Evolutionary conservation across 2,888 invertebrate species (phyloP).

Genomic region (Plebejus melissa): DNA sequence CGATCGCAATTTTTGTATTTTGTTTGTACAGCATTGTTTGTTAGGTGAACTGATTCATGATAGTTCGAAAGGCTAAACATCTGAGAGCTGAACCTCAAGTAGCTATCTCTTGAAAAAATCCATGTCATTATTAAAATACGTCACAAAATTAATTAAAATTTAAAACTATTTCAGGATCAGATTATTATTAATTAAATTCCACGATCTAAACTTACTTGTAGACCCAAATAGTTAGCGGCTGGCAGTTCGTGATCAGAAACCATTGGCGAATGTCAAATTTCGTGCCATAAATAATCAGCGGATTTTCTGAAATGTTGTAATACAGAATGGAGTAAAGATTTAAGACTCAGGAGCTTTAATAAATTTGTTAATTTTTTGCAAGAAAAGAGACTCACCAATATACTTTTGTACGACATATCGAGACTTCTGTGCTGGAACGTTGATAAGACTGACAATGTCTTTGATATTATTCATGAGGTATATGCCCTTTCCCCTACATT

Average conservation of each 20-base stretch:
- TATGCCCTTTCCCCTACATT: slow-evolving; percentile 94
- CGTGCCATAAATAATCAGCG: slow-evolving; percentile 91
- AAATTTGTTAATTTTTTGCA: background rate
- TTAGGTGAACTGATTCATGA: slow-evolving; percentile 95
- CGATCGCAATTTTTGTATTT: slow-evolving; percentile 88
- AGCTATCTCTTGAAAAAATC: slow-evolving; percentile 84
- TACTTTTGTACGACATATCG: slow-evolving; percentile 97
- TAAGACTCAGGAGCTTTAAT: background rate
- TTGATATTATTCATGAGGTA: slow-evolving; percentile 91
- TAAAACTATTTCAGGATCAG: slow-evolving; percentile 14
- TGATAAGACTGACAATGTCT: slow-evolving; percentile 88
- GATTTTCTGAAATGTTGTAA: slow-evolving; percentile 83
- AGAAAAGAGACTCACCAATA: slow-evolving; percentile 81
- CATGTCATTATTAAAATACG: too few species aligned
- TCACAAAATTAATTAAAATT: background rate
- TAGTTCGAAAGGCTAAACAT: slow-evolving; percentile 91
- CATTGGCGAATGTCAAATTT: slow-evolving; percentile 98
- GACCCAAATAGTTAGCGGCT: slow-evolving; percentile 95
- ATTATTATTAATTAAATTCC: background rate
- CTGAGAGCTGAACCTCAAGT: slow-evolving; percentile 94
- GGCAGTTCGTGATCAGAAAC: slow-evolving; percentile 94
- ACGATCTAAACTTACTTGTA: slow-evolving; percentile 82
- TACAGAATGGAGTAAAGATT: background rate
- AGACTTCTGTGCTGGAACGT: slow-evolving; percentile 82
- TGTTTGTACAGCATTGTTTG: slow-evolving; percentile 95